These are phyloP conservation scores for Scartelaos histophorus DNA, from an alignment of 2,113 vertebrate species.

Conservation along the genomic window DNA sequence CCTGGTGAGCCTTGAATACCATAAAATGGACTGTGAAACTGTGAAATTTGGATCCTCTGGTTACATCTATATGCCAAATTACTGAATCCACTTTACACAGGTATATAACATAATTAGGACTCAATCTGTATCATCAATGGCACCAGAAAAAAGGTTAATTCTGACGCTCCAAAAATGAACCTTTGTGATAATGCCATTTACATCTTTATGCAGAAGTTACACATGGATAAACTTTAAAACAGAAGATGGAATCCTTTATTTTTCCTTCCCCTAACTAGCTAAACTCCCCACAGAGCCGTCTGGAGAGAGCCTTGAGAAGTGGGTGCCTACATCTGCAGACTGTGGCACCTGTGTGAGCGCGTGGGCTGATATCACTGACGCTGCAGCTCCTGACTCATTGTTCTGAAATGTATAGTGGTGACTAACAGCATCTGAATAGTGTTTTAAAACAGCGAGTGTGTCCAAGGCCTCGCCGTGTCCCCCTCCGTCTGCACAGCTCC, in stretches of 20 bases:
- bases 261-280: slow-evolving; percentile 8
- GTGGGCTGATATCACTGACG: slow-evolving; percentile 56
- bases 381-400: slow-evolving; percentile 44
- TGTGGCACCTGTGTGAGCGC: slow-evolving; percentile 53
- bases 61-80: no score
- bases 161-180: no score
- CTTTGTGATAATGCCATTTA: no score
- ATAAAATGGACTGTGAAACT: no score
- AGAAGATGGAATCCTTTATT: not conserved
- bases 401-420: slow-evolving; percentile 35
- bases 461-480: not conserved
- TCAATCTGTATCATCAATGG: no score
- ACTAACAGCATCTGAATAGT: slow-evolving; percentile 12
- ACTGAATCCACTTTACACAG: no score
- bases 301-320: slow-evolving; percentile 35
- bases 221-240: not conserved
- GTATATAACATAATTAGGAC: no score
- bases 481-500: slow-evolving; percentile 6
- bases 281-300: slow-evolving; percentile 31
- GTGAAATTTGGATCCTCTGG: no score
- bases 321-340: slow-evolving; percentile 50
- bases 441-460: slow-evolving; percentile 11
- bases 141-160: no score
- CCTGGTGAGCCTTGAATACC: no score
- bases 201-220: not conserved